Evolutionary conservation across 2,113 vertebrate genomes (phyloP).

Genomic region (Chaetops frenatus): DNA sequence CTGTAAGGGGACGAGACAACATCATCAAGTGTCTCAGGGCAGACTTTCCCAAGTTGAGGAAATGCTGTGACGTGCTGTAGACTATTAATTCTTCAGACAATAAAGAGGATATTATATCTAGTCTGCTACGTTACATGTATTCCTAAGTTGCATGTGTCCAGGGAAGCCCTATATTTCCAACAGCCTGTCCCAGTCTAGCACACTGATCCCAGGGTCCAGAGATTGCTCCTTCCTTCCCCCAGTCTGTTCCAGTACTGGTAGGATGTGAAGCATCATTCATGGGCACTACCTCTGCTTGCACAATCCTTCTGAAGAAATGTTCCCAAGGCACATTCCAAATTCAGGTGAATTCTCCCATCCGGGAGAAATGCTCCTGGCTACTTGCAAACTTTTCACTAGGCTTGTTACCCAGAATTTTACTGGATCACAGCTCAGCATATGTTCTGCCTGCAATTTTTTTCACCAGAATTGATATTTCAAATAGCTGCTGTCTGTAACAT

Average conservation of each 20-base stretch:
- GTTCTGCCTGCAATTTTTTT: not conserved
- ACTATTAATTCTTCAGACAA: not conserved
- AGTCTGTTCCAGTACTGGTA: not conserved
- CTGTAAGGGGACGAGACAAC: not conserved
- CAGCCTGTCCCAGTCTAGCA: not conserved
- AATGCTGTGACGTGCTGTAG: not conserved
- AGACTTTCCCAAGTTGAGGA: not conserved
- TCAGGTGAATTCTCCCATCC: not conserved
- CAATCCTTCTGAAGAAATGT: not conserved
- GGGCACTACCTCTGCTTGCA: not conserved
- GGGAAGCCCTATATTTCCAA: not conserved
- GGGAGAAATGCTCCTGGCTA: not conserved
- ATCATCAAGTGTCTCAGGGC: not conserved
- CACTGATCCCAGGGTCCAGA: not conserved
- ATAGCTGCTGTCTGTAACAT: not conserved
- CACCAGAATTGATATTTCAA: not conserved
- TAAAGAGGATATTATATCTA: not conserved
- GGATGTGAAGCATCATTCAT: accelerated
- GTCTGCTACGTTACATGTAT: not conserved
- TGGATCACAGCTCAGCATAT: not conserved
- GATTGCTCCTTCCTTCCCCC: not conserved
- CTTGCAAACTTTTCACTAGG: not conserved
- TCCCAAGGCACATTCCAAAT: not conserved
- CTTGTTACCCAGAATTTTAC: not conserved
- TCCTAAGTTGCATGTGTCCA: not conserved